Base-by-base conservation (phyloP, 2,113 vertebrate genomes). In the Platanista minor region DNA sequence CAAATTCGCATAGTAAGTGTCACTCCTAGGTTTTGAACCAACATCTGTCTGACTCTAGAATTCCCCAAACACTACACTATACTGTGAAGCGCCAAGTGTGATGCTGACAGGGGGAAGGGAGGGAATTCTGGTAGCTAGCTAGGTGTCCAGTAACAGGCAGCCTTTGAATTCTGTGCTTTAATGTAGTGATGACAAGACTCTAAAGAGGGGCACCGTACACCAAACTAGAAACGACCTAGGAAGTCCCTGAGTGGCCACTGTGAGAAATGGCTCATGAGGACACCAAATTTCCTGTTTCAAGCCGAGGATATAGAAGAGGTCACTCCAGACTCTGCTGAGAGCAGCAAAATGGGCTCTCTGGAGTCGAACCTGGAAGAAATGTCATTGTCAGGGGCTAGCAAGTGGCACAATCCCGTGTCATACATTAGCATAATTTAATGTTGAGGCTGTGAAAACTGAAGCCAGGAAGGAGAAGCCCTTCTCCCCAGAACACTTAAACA, bases 311-410 rank as follows among this genome's bases (percentile, higher is more conserved):
- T 25, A 18, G 46, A 41, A 23, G 5, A 12, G 15, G 64, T 59
- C 86, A 43, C 88, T 88, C 52, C 41, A 80, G 69, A 85, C 62
- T 83, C 80, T 75, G 78, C 90, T 11, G 43, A 93, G 88, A 78
- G 59, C 31, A 86, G 82, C 91, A 66, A 89, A 93, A 69, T 59
- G 74, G 21, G 57, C 49, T 72, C 31, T 77, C 57, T 94, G 82
- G 91, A 88, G 62, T 20, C 5, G 0, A 59, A 72, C 93, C 86
- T n/a, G 27, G 90, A 49, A 82, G 49, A 49, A 82, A 52, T 39
- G 62, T 31, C 41, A 67, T 41, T 71, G 69, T 36, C n/a, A n/a
- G 33, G 67, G 14, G 11, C 67, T 59, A 18, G 59, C 52, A 82
- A 13, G 74, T 36, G 12, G 41, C 72, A 8, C 13, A 54, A 54